These are phyloP conservation scores for Liparis tanakae DNA, from an alignment of 2,797 vertebrate genomes.

Conservation along the genomic window DNA sequence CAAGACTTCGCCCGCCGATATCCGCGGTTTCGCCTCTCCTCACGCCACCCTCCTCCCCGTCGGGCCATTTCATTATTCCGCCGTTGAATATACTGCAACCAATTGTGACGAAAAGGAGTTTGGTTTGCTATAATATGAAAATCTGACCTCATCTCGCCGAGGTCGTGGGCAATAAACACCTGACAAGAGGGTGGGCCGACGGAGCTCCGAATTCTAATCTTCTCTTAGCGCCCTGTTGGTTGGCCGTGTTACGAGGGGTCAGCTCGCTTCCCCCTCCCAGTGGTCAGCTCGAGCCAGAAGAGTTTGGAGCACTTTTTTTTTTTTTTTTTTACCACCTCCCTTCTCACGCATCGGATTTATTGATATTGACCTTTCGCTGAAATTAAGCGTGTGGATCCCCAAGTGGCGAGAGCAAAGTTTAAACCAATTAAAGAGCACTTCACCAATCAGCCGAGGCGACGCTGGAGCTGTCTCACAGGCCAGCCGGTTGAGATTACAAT, in stretches of 20 bases:
- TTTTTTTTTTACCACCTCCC: constrained; percentile 65
- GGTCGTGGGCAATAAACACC: constrained; percentile 85
- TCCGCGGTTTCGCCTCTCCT: constrained; percentile 40
- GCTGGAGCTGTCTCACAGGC: constrained; percentile 68
- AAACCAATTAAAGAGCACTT: constrained; percentile 88
- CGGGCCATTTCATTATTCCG: constrained; percentile 77
- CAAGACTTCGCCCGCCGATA: constrained; percentile 42
- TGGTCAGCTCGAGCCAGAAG: constrained; percentile 61
- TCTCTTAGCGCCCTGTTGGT: constrained; percentile 75
- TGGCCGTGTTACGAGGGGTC: constrained; percentile 71
- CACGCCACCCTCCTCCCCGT: constrained; percentile 39
- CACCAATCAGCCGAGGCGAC: constrained; percentile 74
- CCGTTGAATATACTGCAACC: constrained; percentile 80
- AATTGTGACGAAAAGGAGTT: constrained; percentile 75
- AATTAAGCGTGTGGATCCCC: constrained; percentile 83
- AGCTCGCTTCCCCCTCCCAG: constrained; percentile 68
- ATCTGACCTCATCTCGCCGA: constrained; percentile 83
- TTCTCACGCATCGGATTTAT: constrained; percentile 80
- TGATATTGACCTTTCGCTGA: constrained; percentile 88
- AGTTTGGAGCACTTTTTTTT: constrained; percentile 65
- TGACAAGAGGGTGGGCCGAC: constrained; percentile 77
- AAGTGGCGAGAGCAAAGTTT: constrained; percentile 85
- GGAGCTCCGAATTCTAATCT: constrained; percentile 83
- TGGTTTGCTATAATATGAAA: constrained; percentile 85
- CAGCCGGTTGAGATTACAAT: constrained; percentile 74